Evolutionary conservation across 2,797 vertebrate genomes (phyloP).

Genomic region (Diplodus sargus): DNA sequence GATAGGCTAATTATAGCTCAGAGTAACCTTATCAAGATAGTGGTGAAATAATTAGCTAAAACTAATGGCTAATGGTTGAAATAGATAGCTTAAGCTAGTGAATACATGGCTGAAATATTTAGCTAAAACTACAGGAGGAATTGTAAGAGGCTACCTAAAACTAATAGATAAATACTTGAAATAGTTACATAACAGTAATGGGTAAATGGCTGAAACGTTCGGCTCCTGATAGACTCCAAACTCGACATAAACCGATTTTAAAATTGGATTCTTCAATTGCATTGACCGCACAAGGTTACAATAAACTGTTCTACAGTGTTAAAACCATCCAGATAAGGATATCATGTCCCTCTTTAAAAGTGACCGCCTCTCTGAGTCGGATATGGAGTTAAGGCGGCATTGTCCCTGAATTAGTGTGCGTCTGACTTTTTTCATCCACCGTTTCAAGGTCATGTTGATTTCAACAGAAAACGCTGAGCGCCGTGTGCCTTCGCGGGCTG

Average conservation of each 20-base stretch:
- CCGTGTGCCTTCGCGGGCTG: slow-evolving; percentile 24
- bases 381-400: neutral
- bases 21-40: neutral
- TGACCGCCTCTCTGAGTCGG: neutral
- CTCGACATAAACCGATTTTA: neutral
- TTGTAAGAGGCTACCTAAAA: neutral
- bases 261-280: neutral
- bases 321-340: neutral
- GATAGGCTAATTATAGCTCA: neutral
- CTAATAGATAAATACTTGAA: neutral
- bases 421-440: slow-evolving; percentile 8
- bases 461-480: slow-evolving; percentile 1
- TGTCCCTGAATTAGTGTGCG: neutral
- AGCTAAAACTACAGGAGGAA: neutral
- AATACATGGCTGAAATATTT: neutral
- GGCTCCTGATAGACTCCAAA: neutral
- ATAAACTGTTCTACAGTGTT: neutral
- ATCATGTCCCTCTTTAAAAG: neutral
- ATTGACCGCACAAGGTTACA: neutral
- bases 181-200: neutral
- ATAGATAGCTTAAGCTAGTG: neutral
- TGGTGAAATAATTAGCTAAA: neutral
- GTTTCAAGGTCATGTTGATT: slow-evolving; percentile 49
- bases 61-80: neutral
- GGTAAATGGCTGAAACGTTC: neutral